phyloP scores from a whole-genome alignment of 35 echinoderm and acorn worm genomes.

The Lytechinus pictus region DNA sequence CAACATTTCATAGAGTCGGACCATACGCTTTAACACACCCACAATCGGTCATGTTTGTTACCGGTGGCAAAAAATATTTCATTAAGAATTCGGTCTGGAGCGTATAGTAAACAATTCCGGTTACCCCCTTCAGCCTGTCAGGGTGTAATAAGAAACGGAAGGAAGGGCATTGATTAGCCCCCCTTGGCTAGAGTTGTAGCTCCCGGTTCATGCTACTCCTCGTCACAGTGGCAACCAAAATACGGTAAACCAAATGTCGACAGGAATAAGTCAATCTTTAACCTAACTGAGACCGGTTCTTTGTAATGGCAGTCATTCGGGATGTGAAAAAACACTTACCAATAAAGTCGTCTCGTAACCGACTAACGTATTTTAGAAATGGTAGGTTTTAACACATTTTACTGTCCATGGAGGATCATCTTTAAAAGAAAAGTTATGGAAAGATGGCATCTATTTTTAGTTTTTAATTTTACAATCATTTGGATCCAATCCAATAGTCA shows the following conservation, averaged over 20 bases:
- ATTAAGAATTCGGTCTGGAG: not conserved
- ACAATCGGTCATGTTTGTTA: not conserved
- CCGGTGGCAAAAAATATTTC: not conserved
- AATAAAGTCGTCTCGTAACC: too few species aligned
- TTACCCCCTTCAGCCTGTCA: conserved; percentile 1
- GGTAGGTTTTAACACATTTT: too few species aligned
- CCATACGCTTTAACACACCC: not conserved
- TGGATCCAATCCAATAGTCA: too few species aligned
- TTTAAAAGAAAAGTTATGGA: too few species aligned
- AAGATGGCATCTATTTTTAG: too few species aligned
- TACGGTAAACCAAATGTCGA: not conserved
- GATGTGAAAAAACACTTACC: too few species aligned
- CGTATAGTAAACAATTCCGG: conserved; percentile 41
- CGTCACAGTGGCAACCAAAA: not conserved
- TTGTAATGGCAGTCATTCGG: too few species aligned
- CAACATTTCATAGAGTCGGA: not conserved
- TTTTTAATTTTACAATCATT: too few species aligned
- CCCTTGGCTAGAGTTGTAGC: not conserved
- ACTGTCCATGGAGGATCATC: too few species aligned
- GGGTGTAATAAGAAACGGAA: conserved; percentile 25
- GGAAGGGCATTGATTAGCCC: conserved; percentile 15
- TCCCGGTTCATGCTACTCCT: not conserved
- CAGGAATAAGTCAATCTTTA: not conserved
- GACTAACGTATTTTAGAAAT: too few species aligned
- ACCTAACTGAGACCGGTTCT: too few species aligned